Base-by-base conservation (phyloP, 2,797 vertebrate genomes). In the Odontamblyopus lacepedii region DNA sequence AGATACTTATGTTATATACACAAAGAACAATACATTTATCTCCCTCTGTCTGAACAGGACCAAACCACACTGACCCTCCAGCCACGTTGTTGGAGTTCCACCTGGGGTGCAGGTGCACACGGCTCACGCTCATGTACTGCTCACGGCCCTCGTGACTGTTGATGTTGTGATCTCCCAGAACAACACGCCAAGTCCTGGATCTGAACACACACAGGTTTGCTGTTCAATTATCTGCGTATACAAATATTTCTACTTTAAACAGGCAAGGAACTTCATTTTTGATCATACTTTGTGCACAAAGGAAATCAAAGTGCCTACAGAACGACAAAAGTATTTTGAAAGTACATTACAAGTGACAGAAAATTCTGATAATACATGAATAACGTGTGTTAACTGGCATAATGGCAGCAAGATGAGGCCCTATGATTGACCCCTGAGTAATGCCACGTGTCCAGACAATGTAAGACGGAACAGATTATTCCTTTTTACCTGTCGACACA, bases 131-230 rank as follows among this genome's bases (percentile, higher is more conserved):
- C 84, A 96, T 85, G 73, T 88, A 63, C 92, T 98, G 96, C 90
- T 98, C 96, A 0, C 6, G 93, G 71, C 94, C 94, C 0, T 97
- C 95, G 0, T 90, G 29, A 0, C 0, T 0, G 83, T 90, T 73
- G 80, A 98, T 89, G 89, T 95, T 92, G 81, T 98, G 95, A 0
- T 97, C 97, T 15, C 96, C 96, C 0, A 94, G 86, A 73, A 96
- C 93, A 11, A 98, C 94, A 0, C 95, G 95, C 93, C 94, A 96
- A 1, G 88, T 93, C 84, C 85, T 32, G 41, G 76, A 7, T 0
- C 94, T 95, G 77, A 67, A 9, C 60, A 72, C 3, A 35, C 2
- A 35, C 48, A 38, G 8, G 35, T 48, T 16, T 16, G 1, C 6
- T 27, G 23, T 57, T 57, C 3, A 50, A 38, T 29, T 13, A 18